phyloP scores from a whole-genome alignment of 2,888 invertebrate species.

The Chydorus sphaericus region DNA sequence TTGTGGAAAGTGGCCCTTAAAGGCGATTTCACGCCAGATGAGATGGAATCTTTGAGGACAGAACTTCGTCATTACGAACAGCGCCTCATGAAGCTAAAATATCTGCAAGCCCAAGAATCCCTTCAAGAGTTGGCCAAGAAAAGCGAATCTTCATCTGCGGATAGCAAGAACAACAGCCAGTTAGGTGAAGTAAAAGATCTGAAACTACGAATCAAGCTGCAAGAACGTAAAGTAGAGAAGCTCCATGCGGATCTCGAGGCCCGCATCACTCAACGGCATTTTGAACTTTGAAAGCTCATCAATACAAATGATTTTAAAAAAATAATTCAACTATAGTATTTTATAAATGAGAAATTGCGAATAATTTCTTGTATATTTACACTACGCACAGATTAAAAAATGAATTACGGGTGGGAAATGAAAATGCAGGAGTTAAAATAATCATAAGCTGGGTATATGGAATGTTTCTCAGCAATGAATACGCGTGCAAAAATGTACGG shows the following conservation, averaged over 20 bases:
- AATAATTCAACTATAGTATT: too few relatives aligned
- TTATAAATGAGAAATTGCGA: too few relatives aligned
- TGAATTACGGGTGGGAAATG: too few relatives aligned
- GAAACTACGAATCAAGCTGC: constrained; percentile 67
- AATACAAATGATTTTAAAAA: too few relatives aligned
- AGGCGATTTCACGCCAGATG: constrained; percentile 63
- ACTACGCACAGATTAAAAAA: too few relatives aligned
- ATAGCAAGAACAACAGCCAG: constrained; percentile 20
- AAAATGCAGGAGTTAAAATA: too few relatives aligned
- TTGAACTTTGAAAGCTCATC: constrained; percentile 57
- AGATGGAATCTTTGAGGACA: constrained; percentile 58
- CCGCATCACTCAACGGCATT: constrained; percentile 57
- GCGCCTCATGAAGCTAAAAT: constrained; percentile 62
- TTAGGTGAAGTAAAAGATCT: constrained; percentile 32
- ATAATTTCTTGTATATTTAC: too few relatives aligned
- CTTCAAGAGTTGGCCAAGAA: constrained; percentile 40
- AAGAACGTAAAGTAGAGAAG: constrained; percentile 69
- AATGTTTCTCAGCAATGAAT: too few relatives aligned
- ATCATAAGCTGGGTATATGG: too few relatives aligned
- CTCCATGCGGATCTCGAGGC: constrained; percentile 62
- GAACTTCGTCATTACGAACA: constrained; percentile 80
- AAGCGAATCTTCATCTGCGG: constrained; percentile 29
- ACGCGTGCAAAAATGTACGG: too few relatives aligned
- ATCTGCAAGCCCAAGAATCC: constrained; percentile 66
- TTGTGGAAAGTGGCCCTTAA: constrained; percentile 70